Evolutionary conservation across 2,113 vertebrate species (phyloP), one percentile per base, ranked within the genome.

Genomic region (Sorex araneus): DNA sequence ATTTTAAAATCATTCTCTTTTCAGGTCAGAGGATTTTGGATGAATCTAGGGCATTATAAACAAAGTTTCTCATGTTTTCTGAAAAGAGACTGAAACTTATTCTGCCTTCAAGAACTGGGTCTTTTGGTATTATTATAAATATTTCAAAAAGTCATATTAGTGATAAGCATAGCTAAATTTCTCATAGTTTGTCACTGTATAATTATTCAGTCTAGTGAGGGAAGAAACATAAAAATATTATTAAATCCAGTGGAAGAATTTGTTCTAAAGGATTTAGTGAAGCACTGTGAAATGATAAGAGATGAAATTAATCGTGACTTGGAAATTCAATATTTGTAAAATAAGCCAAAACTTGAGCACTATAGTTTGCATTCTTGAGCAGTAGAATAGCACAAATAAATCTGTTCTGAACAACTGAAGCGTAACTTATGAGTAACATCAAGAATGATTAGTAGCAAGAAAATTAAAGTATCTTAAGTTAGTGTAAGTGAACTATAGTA

Each of bases 61-160:
- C 40, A 45, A 73, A 84, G 21, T 82, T 94, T 89, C 32, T 8
- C 6, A 21, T 60, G 7, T 87, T 13, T 64, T 91, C 67, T 77
- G 19, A 71, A 50, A 50, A 50, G 28, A 90, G 6, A 45, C 16
- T 30, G 6, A 91, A 73, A 77, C 54, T 13, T 12, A 73, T 74
- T 34, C 27, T 89, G 4, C 71, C 11, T 77, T 3, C 27, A n/a
- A 76, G 50, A 12, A 92, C 8, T 66, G n/a, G 34, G 15, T 13
- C 12, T 60, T 60, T 60, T 60, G 57, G 57, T 54, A 54, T 54
- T 60, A 60, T 60, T 60, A 60, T 60, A 60, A 60, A 60, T 60
- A 21, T 60, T 60, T 15, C 57, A 60, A 23, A 57, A 5, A 60
- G 18, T 16, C 5, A 7, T 23, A 60, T 57, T 23, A 60, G 57